Evolutionary conservation across 1,140 invertebrate species (phyloP), one percentile per base, ranked within the genome.

Genomic region (Drosophila prosaltans): DNA sequence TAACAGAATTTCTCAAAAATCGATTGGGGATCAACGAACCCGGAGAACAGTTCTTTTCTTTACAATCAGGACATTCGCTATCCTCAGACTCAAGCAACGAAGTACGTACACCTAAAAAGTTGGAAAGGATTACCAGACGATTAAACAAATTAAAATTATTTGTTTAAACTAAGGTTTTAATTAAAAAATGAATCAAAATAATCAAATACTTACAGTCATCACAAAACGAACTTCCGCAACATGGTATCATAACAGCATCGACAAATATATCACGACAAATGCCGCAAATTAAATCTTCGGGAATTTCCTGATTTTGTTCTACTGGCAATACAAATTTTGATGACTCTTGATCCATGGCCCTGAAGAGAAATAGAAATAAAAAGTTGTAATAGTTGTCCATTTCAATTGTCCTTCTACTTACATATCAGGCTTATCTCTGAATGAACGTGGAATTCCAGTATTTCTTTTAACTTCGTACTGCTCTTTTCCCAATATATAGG

Each of bases 141-240:
- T 30, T 30, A 2, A 30, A 30, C 4, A 30, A 30, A 30, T 30
- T 30, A 30, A 30, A 30, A 30, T 30, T 30, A 30, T 2, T 30
- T 30, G 0, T 30, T 30, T 4, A 30, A 30, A 30, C 28, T 4
- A 30, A 30, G 2, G 2, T 2, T 30, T 4, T 30, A 30, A 4
- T 2, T 30, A 30, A 30, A 30, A 30, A 2, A 2, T 30, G 0
- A 0, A 30, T 30, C 28, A 30, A 30, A 30, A 2, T 16, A 16
- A 30, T 30, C 28, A 30, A 64, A 21, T 26, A 93, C 95, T 95
- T 95, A 97, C 98, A 99, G 93, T 99, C 98, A 94, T 99, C 98
- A 93, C 98, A 99, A 93, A 98, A 99, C 28, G 98, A 98, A 92
- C 98, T 98, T 16, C 98, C 98, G 93, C 98, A 99, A 91, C 98